Conservation (phyloP, 2,888 invertebrate genomes). For the Meteorus cinctellus region DNA sequence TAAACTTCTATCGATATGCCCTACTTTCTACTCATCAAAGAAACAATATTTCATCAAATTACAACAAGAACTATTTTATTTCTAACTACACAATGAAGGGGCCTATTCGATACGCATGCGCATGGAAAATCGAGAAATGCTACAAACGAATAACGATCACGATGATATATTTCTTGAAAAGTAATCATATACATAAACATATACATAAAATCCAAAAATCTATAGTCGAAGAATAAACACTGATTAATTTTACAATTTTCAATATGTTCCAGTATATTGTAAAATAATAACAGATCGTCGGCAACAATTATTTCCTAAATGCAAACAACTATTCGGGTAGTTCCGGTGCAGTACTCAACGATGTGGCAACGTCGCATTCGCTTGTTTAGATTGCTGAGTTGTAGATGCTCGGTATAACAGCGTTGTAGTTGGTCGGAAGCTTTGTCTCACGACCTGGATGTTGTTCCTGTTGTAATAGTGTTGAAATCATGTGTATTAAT, state of each 20-base stretch:
- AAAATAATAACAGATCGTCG: not conserved
- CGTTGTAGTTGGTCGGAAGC: conserved; percentile 33
- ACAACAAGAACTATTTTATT: not conserved
- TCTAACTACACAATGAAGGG: not conserved
- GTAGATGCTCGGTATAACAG: conserved; percentile 38
- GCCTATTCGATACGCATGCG: conserved; percentile 41
- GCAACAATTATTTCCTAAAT: not conserved
- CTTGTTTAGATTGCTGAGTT: conserved; percentile 42
- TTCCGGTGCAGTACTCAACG: conserved; percentile 13
- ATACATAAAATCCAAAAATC: not conserved
- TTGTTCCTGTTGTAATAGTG: conserved; percentile 17
- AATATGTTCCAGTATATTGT: not conserved
- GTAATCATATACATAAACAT: not conserved
- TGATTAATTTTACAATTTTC: not conserved
- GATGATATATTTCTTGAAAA: conserved; percentile 10
- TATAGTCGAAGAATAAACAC: not conserved
- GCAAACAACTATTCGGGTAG: conserved; percentile 1
- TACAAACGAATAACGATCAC: conserved; percentile 30
- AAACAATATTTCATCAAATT: not conserved
- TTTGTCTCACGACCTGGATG: conserved; percentile 7
- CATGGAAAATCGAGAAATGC: conserved; percentile 31
- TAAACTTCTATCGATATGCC: not conserved
- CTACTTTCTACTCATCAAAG: not conserved
- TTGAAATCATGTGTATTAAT: conserved; percentile 24
- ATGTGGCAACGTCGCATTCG: conserved; percentile 40